Evolutionary conservation across 2,888 invertebrate species (phyloP).

Genomic region (Aporophyla lueneburgensis): DNA sequence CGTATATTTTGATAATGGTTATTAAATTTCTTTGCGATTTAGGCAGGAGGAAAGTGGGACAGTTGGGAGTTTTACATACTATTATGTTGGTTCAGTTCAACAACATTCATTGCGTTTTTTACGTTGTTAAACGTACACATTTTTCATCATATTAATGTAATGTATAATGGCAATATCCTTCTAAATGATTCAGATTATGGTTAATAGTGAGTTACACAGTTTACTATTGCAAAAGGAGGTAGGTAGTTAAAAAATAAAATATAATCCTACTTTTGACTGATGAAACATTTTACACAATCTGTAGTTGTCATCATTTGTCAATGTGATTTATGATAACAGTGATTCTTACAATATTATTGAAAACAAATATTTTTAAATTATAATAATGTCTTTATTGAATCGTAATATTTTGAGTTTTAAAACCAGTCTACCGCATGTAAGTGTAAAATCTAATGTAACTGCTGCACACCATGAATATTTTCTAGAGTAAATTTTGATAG

Average conservation of each 20-base stretch:
- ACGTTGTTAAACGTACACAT: no score
- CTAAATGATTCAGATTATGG: no score
- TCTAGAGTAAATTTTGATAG: background rate
- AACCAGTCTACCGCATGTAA: conserved; percentile 63
- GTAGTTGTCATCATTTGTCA: conserved; percentile 23
- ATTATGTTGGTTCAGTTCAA: background rate
- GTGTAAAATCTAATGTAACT: conserved; percentile 27
- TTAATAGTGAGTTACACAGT: no score
- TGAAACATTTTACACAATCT: background rate
- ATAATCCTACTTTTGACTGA: background rate
- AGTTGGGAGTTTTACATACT: conserved; percentile 35
- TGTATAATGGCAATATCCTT: no score
- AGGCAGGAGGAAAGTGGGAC: conserved; percentile 33
- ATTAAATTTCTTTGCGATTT: conserved; percentile 58
- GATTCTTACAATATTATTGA: conserved; percentile 8
- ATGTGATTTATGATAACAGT: conserved; percentile 1
- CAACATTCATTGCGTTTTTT: no score
- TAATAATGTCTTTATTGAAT: conserved; percentile 47
- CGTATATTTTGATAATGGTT: conserved; percentile 62
- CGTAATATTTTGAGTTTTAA: conserved; percentile 61
- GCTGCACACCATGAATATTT: background rate
- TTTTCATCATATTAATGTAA: no score
- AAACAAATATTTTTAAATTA: background rate
- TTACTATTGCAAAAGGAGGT: conserved; percentile 26
- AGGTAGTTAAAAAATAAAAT: background rate